phyloP scores from a whole-genome alignment of 2,797 vertebrate species.

The Poecilia picta region DNA sequence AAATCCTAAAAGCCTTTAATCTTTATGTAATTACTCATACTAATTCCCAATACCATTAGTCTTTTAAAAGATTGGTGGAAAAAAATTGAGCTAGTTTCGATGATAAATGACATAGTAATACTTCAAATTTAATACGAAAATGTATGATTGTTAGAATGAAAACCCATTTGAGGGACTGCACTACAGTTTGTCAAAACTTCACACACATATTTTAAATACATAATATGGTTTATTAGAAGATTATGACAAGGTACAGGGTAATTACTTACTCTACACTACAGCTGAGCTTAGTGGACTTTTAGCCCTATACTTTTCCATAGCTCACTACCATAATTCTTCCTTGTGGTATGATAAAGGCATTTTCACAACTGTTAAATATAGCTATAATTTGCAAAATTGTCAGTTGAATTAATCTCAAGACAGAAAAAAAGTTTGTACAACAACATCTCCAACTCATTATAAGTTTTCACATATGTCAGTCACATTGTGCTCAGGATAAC shows the following conservation, averaged over 20 bases:
- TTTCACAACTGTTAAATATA: not conserved
- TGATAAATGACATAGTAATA: not conserved
- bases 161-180: not conserved
- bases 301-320: not conserved
- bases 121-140: not conserved
- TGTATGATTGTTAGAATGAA: not conserved
- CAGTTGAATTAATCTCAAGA: not conserved
- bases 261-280: not conserved
- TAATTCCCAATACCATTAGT: not conserved
- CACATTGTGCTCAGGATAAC: not conserved
- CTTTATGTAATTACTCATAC: not conserved
- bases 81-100: not conserved
- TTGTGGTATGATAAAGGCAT: not conserved
- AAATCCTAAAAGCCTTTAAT: constrained; percentile 8
- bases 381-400: not conserved
- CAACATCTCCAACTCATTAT: not conserved
- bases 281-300: not conserved
- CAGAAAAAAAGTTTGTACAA: constrained; percentile 6
- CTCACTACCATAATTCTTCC: not conserved
- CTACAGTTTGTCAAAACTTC: not conserved
- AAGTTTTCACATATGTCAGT: not conserved
- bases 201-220: not conserved
- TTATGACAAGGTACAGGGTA: not conserved
- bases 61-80: not conserved
- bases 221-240: not conserved